Base-by-base conservation (phyloP, 2,888 invertebrate genomes). In the Prosapia bicincta region DNA sequence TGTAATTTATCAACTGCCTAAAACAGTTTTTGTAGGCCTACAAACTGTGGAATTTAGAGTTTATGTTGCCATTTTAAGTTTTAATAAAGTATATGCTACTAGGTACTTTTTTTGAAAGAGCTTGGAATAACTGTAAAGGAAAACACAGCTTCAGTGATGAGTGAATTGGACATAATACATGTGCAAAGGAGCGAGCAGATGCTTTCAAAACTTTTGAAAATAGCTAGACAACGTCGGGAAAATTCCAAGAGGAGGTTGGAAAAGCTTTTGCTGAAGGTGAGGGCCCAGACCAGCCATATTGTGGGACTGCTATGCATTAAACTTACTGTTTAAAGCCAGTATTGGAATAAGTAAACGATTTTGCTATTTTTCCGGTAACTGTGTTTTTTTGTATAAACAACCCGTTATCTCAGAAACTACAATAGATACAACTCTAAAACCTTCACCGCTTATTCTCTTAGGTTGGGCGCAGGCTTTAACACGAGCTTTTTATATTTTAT, bases 261-360 rank as follows among this genome's bases (percentile, higher is more conserved):
- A 43, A 54, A 71, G 25, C 54, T 24, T 43, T 71, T 71, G 25
- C 24, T 5, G 54, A 43, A 5, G 6, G 43, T 3, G 71, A 71
- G 43, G 54, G 43, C 26, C 71, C 71, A 71, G 54, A 71, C 25
- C 71, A 71, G 25, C 71, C 71, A 43, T 3, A 43, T 25, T 43
- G 43, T 71, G 38, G 71, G 24, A 54, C 71, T 71, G 71, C 23
- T 43, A 71, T 71, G 54, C 71, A 43, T 24, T 43, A 70, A 71
- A 10, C 38, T 13, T 15, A 9, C 30, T 26, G 26, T 26, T 69
- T 69, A 15, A 30, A n/a, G 26, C 3, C 26, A 13, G 7, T 69
- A 28, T 3, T 15, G 25, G n/a, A n/a, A 9, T 10, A 15, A 13
- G 7, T n/a, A 26, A 69, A 69, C 28, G 1, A 26, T 6, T 15